phyloP scores from a whole-genome alignment of 1,140 invertebrate species.

The Geopemphigus sp. region DNA sequence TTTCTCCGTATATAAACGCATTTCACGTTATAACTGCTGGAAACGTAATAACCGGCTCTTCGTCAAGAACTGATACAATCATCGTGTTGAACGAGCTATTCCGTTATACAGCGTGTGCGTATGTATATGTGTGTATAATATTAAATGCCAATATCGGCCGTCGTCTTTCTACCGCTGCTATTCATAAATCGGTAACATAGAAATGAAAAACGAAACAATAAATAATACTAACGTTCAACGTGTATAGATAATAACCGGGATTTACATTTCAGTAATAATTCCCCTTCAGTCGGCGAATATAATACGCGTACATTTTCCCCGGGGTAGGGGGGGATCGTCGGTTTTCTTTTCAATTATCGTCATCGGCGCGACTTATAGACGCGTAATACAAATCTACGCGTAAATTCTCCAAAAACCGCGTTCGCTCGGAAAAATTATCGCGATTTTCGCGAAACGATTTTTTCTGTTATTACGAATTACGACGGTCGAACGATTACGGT shows the following conservation, averaged over 20 bases:
- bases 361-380: too few relatives aligned
- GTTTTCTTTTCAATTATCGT: not conserved
- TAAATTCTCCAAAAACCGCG: too few relatives aligned
- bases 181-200: conserved; percentile 28
- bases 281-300: not conserved
- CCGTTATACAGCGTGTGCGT: conserved; percentile 9
- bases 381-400: too few relatives aligned
- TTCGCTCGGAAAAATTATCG: too few relatives aligned
- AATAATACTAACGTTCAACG: not conserved
- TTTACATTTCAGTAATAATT: conserved; percentile 24
- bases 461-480: too few relatives aligned
- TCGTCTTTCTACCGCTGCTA: not conserved
- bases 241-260: not conserved
- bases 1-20: conserved; percentile 1
- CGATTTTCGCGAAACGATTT: too few relatives aligned
- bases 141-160: not conserved
- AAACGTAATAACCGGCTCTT: conserved; percentile 32
- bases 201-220: conserved; percentile 40
- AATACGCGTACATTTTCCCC: not conserved
- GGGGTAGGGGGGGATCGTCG: not conserved
- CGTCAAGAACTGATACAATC: conserved; percentile 37
- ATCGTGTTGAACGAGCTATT: conserved; percentile 26
- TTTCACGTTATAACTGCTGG: not conserved
- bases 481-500: too few relatives aligned
- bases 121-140: conserved; percentile 2